Conservation (phyloP, 2,113 vertebrate genomes). For the Microcebus griseorufus region DNA sequence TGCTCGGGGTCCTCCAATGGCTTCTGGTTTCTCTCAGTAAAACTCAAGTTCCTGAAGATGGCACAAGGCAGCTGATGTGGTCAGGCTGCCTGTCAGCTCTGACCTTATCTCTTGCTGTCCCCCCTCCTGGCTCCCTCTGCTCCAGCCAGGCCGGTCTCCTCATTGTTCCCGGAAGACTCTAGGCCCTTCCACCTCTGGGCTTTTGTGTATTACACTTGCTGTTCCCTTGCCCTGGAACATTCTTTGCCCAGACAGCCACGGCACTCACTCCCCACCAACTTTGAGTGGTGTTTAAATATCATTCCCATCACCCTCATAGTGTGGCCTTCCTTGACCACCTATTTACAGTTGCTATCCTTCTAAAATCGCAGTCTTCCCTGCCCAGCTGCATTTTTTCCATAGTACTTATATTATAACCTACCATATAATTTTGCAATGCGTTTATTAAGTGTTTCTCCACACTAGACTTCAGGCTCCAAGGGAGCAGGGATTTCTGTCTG, state of each 20-base stretch:
- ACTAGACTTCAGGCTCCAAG: not conserved
- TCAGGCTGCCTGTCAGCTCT: not conserved
- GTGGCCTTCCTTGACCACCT: not conserved
- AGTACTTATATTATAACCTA: not conserved
- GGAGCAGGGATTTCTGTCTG: not conserved
- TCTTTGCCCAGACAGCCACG: not conserved
- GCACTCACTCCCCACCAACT: not conserved
- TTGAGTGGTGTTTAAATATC: not conserved
- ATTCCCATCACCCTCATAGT: not conserved
- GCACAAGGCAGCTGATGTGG: not conserved
- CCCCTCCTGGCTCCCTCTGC: not conserved
- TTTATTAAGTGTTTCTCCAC: not conserved
- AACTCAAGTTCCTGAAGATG: not conserved
- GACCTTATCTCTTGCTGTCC: not conserved
- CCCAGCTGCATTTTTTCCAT: not conserved
- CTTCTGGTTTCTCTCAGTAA: not conserved
- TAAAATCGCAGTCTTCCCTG: not conserved
- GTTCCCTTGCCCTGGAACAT: not conserved
- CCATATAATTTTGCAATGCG: not conserved
- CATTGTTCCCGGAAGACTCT: not conserved
- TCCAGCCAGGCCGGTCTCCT: not conserved
- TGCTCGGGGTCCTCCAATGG: not conserved
- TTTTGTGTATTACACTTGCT: not conserved
- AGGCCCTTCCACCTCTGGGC: not conserved
- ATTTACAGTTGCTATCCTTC: not conserved